A percentile compares a stretch with the other conserved stretches of the same genome.
These are phyloP conservation scores for Chrysomallon squamiferum DNA, from an alignment of 1,140 invertebrate genomes.

Conservation along the genomic window DNA sequence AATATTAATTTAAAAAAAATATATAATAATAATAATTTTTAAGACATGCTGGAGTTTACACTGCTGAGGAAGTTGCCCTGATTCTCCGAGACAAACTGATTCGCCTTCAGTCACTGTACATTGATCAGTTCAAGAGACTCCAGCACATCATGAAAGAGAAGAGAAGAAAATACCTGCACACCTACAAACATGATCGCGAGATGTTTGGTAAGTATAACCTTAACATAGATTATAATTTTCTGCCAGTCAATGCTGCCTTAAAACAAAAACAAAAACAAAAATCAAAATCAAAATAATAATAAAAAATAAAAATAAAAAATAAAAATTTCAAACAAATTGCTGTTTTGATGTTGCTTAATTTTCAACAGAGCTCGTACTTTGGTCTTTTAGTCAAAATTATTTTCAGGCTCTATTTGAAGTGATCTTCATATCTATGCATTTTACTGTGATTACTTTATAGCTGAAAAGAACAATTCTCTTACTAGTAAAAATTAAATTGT, in stretches of 20 bases:
- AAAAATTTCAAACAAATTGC: slow-evolving; percentile 64
- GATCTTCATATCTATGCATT: no score
- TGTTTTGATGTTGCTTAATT: neutral
- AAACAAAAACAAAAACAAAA: slow-evolving; percentile 38
- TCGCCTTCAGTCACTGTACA: slow-evolving; percentile 81
- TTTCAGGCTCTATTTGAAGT: no score
- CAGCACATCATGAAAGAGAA: slow-evolving; percentile 77
- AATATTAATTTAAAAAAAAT: no score
- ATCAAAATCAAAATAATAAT: slow-evolving; percentile 71
- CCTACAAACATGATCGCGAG: slow-evolving; percentile 79
- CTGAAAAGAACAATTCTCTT: no score
- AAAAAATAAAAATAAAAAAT: slow-evolving; percentile 81
- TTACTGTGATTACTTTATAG: no score
- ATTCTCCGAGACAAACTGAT: slow-evolving; percentile 80
- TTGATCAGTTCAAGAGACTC: slow-evolving; percentile 80
- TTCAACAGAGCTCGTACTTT: no score
- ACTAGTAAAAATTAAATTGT: no score
- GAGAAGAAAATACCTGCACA: slow-evolving; percentile 76
- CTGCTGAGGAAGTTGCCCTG: slow-evolving; percentile 82
- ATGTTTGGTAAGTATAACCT: slow-evolving; percentile 70
- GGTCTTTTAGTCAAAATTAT: no score
- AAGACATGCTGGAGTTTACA: slow-evolving; percentile 84
- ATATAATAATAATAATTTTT: neutral
- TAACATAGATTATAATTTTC: neutral
- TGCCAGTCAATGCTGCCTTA: slow-evolving; percentile 36